Percentiles rank a stretch among this genome's conserved stretches.
Conservation (phyloP, 35 echinoderm and acorn worm species). For the Hemicentrotus pulcherrimus region DNA sequence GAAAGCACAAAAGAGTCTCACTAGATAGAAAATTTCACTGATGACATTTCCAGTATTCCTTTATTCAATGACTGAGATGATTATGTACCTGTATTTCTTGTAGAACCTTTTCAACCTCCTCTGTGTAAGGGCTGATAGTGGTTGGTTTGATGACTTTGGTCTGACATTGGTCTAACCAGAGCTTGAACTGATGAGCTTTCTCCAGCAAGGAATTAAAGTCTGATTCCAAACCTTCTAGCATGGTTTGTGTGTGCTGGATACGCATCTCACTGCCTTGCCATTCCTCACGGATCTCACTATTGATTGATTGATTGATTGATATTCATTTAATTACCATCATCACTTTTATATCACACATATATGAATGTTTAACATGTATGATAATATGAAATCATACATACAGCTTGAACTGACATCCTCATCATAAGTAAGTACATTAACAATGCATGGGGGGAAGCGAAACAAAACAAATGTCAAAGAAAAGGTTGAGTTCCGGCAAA, state of each 20-base stretch:
- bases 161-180: constrained; percentile 52
- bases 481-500: too few species aligned
- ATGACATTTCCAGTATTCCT: too few species aligned
- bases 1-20: too few species aligned
- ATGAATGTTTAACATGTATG: too few species aligned
- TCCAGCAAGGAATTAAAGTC: constrained; percentile 70
- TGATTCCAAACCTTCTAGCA: constrained; percentile 54
- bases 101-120: constrained; percentile 49
- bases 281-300: constrained; percentile 55
- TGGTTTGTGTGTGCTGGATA: background rate
- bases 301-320: background rate
- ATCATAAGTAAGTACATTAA: too few species aligned
- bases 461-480: too few species aligned
- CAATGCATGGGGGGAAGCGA: too few species aligned
- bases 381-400: too few species aligned
- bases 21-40: too few species aligned
- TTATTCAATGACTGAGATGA: background rate
- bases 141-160: background rate
- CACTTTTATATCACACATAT: too few species aligned
- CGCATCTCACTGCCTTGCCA: constrained; percentile 39
- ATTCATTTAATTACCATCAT: too few species aligned
- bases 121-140: constrained; percentile 59
- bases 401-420: too few species aligned
- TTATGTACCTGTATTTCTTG: constrained; percentile 54
- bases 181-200: constrained; percentile 61